Base-by-base conservation (phyloP, 2,113 vertebrate genomes). In the Oncorhynchus kisutch region DNA sequence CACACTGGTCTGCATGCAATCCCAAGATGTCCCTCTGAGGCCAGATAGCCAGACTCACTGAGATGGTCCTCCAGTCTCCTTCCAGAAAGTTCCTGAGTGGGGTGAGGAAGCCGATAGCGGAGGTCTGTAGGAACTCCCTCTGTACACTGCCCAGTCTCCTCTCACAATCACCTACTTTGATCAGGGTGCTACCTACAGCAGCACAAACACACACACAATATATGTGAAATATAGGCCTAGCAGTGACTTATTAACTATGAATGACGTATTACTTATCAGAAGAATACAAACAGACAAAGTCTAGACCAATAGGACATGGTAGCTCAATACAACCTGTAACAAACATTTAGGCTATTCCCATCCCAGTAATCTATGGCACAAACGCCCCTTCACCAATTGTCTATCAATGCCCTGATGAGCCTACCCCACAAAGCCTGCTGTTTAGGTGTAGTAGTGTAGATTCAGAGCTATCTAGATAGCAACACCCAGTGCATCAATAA, bases 41-140 rank as follows among this genome's bases (percentile, higher is more conserved):
- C 24, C 14, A 18, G 51, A 54, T 18, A 54, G 51, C 12, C 16
- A 16, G 51, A 54, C 95, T 94, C 78, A 99, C 98, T 18, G 96
- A 94, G 60, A 99, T 99, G 0, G 95, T 98, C 88, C 93, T 93
- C 97, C 97, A 99, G n/a, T 99, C 98, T 57, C 98, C 98, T 66
- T 99, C 97, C 86, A 99, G 91, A 90, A 99, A 99, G 92, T 98
- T 99, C 67, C 98, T 96, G 73, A 99, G 91, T 0, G 98, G 98
- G 0, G 94, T 96, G 77, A 99, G 95, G 89, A 99, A 99, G 85
- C 90, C 94, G 84, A 94, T 74, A 14, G 96, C 95, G 0, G 97
- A 93, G 0, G 93, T 93, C 62, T 96, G 97, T 81, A 99, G 95
- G 81, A 98, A 96, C 67, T 99, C 98, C 1, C 96, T 87, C 71